These are phyloP conservation scores for Tamandua tetradactyla DNA, from an alignment of 2,797 vertebrate genomes.

Conservation along the genomic window DNA sequence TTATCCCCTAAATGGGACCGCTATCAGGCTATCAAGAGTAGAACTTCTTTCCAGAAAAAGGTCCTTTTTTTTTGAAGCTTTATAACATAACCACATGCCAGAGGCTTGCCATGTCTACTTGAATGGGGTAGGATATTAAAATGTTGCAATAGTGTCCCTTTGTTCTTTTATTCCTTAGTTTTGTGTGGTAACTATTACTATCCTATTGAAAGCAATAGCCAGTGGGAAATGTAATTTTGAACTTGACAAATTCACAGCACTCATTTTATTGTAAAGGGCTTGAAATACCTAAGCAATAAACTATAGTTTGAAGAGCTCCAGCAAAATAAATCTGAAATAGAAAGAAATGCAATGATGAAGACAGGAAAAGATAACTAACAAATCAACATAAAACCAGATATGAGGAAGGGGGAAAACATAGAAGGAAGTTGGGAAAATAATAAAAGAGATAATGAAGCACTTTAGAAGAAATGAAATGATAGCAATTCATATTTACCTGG, in stretches of 20 bases:
- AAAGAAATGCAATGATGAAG: slow-evolving; percentile 58
- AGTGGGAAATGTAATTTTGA: slow-evolving; percentile 72
- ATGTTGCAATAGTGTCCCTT: slow-evolving; percentile 36
- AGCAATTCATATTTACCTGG: slow-evolving; percentile 70
- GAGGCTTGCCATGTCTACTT: slow-evolving; percentile 29
- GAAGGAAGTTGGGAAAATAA: slow-evolving; percentile 71
- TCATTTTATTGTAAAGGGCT: slow-evolving; percentile 65
- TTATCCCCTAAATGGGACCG: neutral
- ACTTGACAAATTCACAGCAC: slow-evolving; percentile 62
- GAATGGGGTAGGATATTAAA: slow-evolving; percentile 42
- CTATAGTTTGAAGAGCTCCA: slow-evolving; percentile 59
- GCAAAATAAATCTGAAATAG: slow-evolving; percentile 71
- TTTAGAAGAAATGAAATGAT: slow-evolving; percentile 59
- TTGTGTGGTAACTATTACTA: slow-evolving; percentile 50
- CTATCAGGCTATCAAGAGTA: neutral
- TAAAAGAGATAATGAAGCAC: slow-evolving; percentile 68
- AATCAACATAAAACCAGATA: slow-evolving; percentile 65
- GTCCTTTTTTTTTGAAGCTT: neutral
- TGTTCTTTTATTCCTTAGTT: slow-evolving; percentile 66
- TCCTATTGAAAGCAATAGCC: slow-evolving; percentile 66
- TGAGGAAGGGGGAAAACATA: slow-evolving; percentile 55
- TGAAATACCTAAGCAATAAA: slow-evolving; percentile 66
- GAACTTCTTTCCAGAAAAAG: slow-evolving; percentile 10
- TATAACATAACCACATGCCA: slow-evolving; percentile 7
- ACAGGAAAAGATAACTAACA: slow-evolving; percentile 44